phyloP scores from a whole-genome alignment of 1,140 invertebrate genomes.

The Lordiphosa clarofinis region DNA sequence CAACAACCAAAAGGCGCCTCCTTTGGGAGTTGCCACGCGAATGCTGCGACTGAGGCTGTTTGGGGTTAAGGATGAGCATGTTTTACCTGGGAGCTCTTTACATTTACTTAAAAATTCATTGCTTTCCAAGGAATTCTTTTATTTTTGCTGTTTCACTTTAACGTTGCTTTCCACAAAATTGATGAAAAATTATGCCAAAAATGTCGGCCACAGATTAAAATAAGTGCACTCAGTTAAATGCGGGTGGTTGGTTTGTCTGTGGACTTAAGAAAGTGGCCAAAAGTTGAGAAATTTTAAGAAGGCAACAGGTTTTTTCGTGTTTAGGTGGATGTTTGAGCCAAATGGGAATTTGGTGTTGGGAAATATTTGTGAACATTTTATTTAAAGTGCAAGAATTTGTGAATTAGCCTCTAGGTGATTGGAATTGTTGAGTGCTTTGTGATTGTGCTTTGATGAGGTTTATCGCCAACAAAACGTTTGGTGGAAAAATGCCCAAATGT shows the following conservation, averaged over 20 bases:
- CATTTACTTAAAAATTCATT: conserved; percentile 77
- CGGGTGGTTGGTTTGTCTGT: not conserved
- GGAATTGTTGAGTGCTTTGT: conserved; percentile 41
- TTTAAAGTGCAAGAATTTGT: conserved; percentile 58
- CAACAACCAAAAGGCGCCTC: conserved; percentile 43
- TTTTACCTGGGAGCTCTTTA: conserved; percentile 46
- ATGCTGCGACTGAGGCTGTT: conserved; percentile 3
- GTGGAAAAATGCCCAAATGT: no score
- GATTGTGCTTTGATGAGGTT: conserved; percentile 5
- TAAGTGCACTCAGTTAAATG: conserved; percentile 53
- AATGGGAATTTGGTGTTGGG: conserved; percentile 53
- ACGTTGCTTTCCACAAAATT: conserved; percentile 33
- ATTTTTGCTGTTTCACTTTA: conserved; percentile 39
- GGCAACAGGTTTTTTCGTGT: conserved; percentile 51
- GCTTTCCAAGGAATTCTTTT: conserved; percentile 67
- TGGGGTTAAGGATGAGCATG: conserved; percentile 10
- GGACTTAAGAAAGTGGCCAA: conserved; percentile 2
- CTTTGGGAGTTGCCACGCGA: conserved; percentile 63
- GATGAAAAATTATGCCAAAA: conserved; percentile 71
- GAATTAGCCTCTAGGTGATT: conserved; percentile 67
- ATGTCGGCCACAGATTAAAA: conserved; percentile 70
- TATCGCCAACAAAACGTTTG: not conserved
- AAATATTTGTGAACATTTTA: conserved; percentile 48
- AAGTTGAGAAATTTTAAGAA: conserved; percentile 34
- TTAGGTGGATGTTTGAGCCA: conserved; percentile 19